Conservation (phyloP, 2,113 vertebrate species). For the Anolis sagrei region DNA sequence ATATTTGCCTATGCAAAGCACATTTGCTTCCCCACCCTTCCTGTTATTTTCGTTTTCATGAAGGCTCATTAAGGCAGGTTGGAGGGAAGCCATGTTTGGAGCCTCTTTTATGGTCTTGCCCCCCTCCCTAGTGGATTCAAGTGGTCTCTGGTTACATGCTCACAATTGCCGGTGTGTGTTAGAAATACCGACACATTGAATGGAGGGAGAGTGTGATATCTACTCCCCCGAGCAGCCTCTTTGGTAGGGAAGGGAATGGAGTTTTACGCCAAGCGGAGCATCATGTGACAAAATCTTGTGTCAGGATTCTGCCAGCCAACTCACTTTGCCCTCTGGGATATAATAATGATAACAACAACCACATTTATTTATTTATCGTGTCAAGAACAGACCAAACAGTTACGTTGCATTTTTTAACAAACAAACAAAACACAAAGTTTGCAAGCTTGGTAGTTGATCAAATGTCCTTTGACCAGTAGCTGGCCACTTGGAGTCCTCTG, state of each 20-base stretch:
- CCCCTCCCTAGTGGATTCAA: not conserved
- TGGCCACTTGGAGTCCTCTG: no score
- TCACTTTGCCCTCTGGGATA: no score
- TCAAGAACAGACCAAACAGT: no score
- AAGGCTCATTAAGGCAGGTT: not conserved
- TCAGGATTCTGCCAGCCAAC: no score
- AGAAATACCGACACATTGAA: not conserved
- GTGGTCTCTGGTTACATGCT: not conserved
- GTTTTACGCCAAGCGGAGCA: no score
- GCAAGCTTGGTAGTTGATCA: no score
- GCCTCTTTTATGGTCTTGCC: not conserved
- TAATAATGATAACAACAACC: no score
- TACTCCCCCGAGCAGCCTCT: not conserved
- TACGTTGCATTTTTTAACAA: no score
- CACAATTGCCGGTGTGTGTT: not conserved
- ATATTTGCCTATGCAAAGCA: constrained; percentile 24
- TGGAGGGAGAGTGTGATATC: not conserved
- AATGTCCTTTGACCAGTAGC: no score
- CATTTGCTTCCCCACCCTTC: not conserved
- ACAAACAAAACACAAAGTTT: no score
- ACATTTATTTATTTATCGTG: no score
- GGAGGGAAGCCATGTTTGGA: not conserved
- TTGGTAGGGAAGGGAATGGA: not conserved
- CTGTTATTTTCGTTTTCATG: not conserved
- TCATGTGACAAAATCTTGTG: no score